Conservation (phyloP, 64 coral and sea anemone species). For the Orbicella faveolata region DNA sequence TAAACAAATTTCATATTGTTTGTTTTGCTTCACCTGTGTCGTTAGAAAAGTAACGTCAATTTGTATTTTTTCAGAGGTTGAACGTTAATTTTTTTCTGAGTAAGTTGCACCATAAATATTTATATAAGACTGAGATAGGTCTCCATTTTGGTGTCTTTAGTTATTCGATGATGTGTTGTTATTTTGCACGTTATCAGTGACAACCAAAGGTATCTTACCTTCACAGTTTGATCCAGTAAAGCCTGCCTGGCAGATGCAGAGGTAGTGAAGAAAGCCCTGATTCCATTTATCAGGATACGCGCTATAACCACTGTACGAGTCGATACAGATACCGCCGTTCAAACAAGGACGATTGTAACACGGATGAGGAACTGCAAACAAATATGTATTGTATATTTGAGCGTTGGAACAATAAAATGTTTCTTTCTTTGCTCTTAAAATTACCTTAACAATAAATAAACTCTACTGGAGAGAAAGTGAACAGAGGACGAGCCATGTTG, state of each 20-base stretch:
- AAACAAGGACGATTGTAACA: conserved; percentile 81
- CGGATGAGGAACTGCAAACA: conserved; percentile 80
- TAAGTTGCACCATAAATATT: too few species aligned
- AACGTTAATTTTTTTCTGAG: too few species aligned
- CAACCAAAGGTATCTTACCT: conserved; percentile 32
- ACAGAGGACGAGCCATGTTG: too few species aligned
- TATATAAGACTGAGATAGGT: too few species aligned
- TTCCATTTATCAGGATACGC: conserved; percentile 89
- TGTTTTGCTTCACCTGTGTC: too few species aligned
- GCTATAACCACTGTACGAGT: conserved; percentile 93
- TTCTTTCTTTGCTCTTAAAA: too few species aligned
- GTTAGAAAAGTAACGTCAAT: too few species aligned
- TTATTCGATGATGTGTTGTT: background rate
- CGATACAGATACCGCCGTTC: conserved; percentile 87
- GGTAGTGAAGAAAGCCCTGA: conserved; percentile 91
- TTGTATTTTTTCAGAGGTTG: too few species aligned
- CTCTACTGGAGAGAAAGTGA: too few species aligned
- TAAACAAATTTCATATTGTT: too few species aligned
- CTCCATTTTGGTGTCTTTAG: too few species aligned
- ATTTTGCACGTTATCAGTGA: background rate
- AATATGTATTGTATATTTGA: background rate
- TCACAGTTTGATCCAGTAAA: conserved; percentile 87
- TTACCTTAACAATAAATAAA: too few species aligned
- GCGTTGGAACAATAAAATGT: background rate
- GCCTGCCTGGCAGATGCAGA: conserved; percentile 81